phyloP scores from a whole-genome alignment of 2,888 invertebrate species.

The Yponomeuta evonymella region DNA sequence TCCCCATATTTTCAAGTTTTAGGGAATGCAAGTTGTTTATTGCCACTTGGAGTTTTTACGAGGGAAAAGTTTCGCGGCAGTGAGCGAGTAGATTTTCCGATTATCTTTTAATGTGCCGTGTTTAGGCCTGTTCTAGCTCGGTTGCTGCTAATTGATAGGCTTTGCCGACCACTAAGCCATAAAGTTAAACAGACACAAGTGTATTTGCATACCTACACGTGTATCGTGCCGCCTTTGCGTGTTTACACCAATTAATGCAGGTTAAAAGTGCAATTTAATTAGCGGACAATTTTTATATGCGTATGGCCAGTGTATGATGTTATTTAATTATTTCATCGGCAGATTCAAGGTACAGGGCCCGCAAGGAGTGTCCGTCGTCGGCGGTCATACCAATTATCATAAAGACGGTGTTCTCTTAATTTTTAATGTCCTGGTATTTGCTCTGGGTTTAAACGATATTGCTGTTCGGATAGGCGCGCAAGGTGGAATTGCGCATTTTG shows the following conservation, averaged over 20 bases:
- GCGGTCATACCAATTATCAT: neutral
- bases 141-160: neutral
- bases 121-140: neutral
- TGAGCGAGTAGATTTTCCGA: neutral
- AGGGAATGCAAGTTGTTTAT: too few relatives aligned
- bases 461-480: neutral
- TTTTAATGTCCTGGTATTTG: neutral
- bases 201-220: slow-evolving; percentile 3
- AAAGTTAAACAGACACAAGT: neutral
- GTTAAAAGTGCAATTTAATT: neutral
- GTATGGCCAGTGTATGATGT: neutral
- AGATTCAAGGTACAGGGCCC: neutral
- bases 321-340: slow-evolving; percentile 1
- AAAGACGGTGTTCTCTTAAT: neutral
- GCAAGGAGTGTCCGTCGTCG: neutral
- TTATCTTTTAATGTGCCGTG: neutral
- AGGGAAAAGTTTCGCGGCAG: neutral
- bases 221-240: neutral
- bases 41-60: slow-evolving; percentile 6
- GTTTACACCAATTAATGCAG: neutral
- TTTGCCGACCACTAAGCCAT: neutral
- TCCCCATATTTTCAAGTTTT: too few relatives aligned
- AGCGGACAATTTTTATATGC: neutral
- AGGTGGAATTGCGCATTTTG: neutral
- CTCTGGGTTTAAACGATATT: neutral